Base-by-base conservation (phyloP, 2,888 invertebrate species). In the Agrochola circellaris region DNA sequence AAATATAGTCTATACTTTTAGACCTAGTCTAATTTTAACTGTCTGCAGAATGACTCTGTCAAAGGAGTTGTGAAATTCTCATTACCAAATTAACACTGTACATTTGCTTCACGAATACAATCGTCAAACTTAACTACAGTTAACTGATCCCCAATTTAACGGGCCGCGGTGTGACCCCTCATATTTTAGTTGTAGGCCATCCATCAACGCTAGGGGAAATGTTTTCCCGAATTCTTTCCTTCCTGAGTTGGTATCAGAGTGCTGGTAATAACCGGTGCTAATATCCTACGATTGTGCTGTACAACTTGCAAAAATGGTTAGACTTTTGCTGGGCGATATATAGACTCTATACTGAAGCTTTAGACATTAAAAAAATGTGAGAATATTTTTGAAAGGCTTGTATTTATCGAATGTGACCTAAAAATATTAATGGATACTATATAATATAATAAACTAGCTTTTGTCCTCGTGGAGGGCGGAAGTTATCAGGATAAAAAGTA, bases 161-260 rank as follows among this genome's bases (percentile, higher is more conserved):
- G n/a, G 26, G 26, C 34, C 69, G 26, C 23, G 74, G 88, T 88
- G 73, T 64, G 30, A 77, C 73, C 77, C 61, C 79, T 61, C 20
- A 61, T 68, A 75, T 79, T 81, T 79, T 68, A 83, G 79, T 75
- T 68, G 79, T 66, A 34, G 76, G 83, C 77, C 91, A 91, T 92
- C 92, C 87, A 92, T 92, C 92, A 92, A 79, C 56, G 69, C 73
- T 77, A 83, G 84, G 81, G 92, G 92, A 92, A 92, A 91, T 90
- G 89, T 87, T 83, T 82, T 76, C 79, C 90, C 87, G 89, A 92
- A 92, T 89, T 89, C 85, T 87, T 92, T 92, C 92, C 92, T 92
- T 90, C 91, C 91, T 87, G 67, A 90, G 82, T 23, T 26, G 83
- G 58, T 79, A 88, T 87, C 87, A 90, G 86, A 90, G 84, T 84